These are phyloP conservation scores for Bellardia bayeri DNA, from an alignment of 2,888 invertebrate genomes.

Conservation along the genomic window DNA sequence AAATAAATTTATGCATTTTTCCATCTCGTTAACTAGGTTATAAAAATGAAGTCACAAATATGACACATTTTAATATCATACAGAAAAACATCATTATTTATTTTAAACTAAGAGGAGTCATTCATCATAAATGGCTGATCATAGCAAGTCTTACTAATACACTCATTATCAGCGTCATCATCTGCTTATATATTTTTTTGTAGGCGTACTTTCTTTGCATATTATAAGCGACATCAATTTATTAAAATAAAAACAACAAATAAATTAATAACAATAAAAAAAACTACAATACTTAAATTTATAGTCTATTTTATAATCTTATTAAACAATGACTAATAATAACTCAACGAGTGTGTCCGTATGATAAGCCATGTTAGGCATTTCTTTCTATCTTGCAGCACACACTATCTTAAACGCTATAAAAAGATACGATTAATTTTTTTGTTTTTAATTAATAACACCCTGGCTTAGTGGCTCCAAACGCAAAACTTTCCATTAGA, in stretches of 20 bases:
- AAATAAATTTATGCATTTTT: background rate
- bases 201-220: slow-evolving; percentile 49
- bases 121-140: slow-evolving; percentile 44
- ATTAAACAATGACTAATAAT: slow-evolving; percentile 47
- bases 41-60: slow-evolving; percentile 1
- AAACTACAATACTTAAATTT: background rate
- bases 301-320: slow-evolving; percentile 7
- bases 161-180: slow-evolving; percentile 40
- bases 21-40: background rate
- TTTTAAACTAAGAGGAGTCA: slow-evolving; percentile 36
- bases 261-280: slow-evolving; percentile 32
- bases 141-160: slow-evolving; percentile 17
- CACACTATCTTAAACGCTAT: slow-evolving; percentile 27
- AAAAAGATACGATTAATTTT: slow-evolving; percentile 7
- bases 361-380: background rate
- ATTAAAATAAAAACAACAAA: slow-evolving; percentile 14
- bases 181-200: slow-evolving; percentile 19
- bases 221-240: slow-evolving; percentile 44
- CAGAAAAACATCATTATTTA: slow-evolving; percentile 19
- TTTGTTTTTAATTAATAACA: slow-evolving; percentile 24
- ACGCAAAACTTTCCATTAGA: slow-evolving; percentile 39
- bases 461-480: slow-evolving; percentile 2
- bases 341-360: too few species aligned
- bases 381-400: background rate
- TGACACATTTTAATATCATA: slow-evolving; percentile 24